Conservation (phyloP, 2,113 vertebrate genomes). For the Oryzias celebensis region DNA sequence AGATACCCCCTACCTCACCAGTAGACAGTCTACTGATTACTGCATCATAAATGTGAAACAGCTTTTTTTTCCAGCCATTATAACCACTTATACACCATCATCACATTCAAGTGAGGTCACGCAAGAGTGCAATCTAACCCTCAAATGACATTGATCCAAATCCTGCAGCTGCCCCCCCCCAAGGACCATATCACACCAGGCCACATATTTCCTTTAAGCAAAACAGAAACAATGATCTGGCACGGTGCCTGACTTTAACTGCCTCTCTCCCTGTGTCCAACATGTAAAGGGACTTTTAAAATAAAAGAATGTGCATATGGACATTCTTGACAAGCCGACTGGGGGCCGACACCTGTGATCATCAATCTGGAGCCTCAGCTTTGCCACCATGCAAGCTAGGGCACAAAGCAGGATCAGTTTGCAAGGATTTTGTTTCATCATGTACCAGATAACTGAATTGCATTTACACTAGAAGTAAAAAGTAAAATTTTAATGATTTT, state of each 20-base stretch:
- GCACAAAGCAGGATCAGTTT: conserved; percentile 14
- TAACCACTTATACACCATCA: conserved; percentile 54
- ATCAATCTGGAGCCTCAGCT: conserved; percentile 48
- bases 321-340: conserved; percentile 57
- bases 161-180: conserved; percentile 62
- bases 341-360: conserved; percentile 67
- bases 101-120: conserved; percentile 62
- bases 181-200: conserved; percentile 60
- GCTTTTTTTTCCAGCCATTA: conserved; percentile 59
- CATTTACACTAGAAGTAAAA: neutral
- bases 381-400: conserved; percentile 14
- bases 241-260: conserved; percentile 68
- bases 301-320: conserved; percentile 36
- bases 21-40: conserved; percentile 53
- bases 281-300: conserved; percentile 57
- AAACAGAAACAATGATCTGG: conserved; percentile 75
- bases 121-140: conserved; percentile 73
- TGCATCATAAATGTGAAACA: conserved; percentile 40
- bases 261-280: conserved; percentile 51
- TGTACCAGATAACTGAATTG: conserved; percentile 9
- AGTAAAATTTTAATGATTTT: no score
- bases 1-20: conserved; percentile 16
- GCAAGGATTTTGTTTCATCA: conserved; percentile 1
- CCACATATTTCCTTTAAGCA: conserved; percentile 69
- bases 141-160: conserved; percentile 63